Base-by-base conservation (phyloP, 2,888 invertebrate genomes). In the Tiphia femorata region DNA sequence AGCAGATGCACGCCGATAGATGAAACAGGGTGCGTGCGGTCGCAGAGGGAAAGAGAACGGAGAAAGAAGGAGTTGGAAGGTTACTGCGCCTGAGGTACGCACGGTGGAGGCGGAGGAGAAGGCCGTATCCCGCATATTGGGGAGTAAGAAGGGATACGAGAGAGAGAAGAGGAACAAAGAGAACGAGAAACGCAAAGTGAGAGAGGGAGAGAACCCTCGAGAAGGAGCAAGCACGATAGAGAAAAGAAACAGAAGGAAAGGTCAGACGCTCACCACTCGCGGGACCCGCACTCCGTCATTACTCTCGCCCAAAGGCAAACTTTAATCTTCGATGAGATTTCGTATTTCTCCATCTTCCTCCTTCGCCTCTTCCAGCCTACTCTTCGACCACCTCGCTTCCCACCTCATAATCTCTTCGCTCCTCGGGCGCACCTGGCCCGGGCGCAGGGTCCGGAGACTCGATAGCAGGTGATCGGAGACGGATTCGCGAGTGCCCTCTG, bases 401-500 rank as follows among this genome's bases (percentile, higher is more conserved):
- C n/a, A n/a, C n/a, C n/a, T n/a, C n/a, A n/a, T n/a, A n/a, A n/a
- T n/a, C n/a, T n/a, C n/a, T n/a, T n/a, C n/a, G n/a, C n/a, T n/a
- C n/a, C 58, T 33, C 61, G 58, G 41, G 58, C n/a, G 71, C 67
- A 73, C 70, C 72, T 72, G 72, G 74, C 67, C 41, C 44, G 44
- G 58, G 58, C 58, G 62, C 44, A 60, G 43, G 47, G 25, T 40
- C 21, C 37, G n/a, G n/a, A n/a, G n/a, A n/a, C n/a, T 43, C 46
- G 57, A 56, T 64, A 61, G 73, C 72, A 72, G 69, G 66, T 69
- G 73, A 72, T 65, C 65, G 49, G n/a, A n/a, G n/a, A n/a, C n/a
- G n/a, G 69, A 69, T 67, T 67, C 55, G 58, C 59, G n/a, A n/a
- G n/a, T n/a, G n/a, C n/a, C n/a, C n/a, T n/a, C n/a, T n/a, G n/a